These are phyloP conservation scores for Arenicola marina DNA, from an alignment of 2,888 invertebrate genomes.

Conservation along the genomic window DNA sequence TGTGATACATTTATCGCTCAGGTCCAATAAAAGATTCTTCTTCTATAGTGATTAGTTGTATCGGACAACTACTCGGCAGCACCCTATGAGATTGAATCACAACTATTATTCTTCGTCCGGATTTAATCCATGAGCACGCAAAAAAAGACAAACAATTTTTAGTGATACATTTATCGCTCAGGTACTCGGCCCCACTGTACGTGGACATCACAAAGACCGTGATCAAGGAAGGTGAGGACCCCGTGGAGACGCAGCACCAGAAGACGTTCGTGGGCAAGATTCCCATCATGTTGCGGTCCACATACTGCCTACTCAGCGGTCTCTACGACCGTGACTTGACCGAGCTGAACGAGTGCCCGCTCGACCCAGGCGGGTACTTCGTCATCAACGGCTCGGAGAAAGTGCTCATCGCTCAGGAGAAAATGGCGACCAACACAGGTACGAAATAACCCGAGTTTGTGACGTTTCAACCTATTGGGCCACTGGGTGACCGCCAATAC, in stretches of 20 bases:
- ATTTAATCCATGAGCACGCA: too few species aligned
- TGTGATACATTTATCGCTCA: too few species aligned
- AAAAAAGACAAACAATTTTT: too few species aligned
- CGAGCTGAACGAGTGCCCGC: constrained; percentile 97
- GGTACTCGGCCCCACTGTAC: constrained; percentile 96
- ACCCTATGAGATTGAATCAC: too few species aligned
- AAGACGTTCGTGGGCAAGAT: constrained; percentile 85
- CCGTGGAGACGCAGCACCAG: constrained; percentile 75
- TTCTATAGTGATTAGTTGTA: not conserved
- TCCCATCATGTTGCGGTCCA: constrained; percentile 98
- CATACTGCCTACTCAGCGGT: constrained; percentile 92
- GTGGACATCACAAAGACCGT: constrained; percentile 98
- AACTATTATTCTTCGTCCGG: too few species aligned
- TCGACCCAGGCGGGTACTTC: constrained; percentile 99
- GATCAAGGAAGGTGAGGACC: constrained; percentile 82
- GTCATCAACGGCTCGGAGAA: constrained; percentile 99
- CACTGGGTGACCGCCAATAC: too few species aligned
- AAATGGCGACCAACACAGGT: constrained; percentile 98
- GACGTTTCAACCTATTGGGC: too few species aligned
- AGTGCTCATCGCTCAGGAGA: constrained; percentile 97
- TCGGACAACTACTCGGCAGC: not conserved
- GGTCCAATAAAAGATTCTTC: too few species aligned
- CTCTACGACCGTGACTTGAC: constrained; percentile 98
- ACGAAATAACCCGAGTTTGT: too few species aligned
- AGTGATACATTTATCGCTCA: constrained; percentile 36